Evolutionary conservation across 2,888 invertebrate species (phyloP).

Genomic region (Prenolepis imparis): DNA sequence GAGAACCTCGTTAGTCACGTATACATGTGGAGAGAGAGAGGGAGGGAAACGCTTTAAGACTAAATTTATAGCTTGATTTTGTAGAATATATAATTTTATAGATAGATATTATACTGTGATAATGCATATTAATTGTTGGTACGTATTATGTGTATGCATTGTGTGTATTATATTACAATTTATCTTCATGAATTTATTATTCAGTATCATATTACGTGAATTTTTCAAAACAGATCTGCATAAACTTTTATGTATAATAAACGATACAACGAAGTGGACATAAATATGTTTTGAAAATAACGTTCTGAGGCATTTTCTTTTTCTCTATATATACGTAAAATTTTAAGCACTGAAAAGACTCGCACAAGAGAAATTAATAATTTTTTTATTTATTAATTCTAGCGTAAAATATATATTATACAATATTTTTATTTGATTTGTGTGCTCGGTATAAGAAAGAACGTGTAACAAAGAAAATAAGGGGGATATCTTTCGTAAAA

Average conservation of each 20-base stretch:
- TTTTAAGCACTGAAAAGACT: conserved; percentile 5
- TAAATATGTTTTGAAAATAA: conserved; percentile 20
- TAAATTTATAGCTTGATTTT: conserved; percentile 42
- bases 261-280: not conserved
- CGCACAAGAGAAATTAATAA: not conserved
- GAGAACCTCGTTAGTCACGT: conserved; percentile 33
- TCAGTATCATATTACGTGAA: conserved; percentile 4
- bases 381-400: not conserved
- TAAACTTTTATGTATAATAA: conserved; percentile 3
- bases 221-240: conserved; percentile 25
- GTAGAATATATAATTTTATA: not conserved
- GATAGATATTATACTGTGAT: conserved; percentile 11
- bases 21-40: not conserved
- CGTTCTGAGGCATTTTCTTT: not conserved
- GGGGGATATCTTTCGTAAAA: not conserved
- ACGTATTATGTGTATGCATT: not conserved
- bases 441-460: not conserved
- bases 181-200: not conserved
- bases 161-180: not conserved
- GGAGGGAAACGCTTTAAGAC: not conserved
- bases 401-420: not conserved
- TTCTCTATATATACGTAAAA: too few species aligned
- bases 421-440: not conserved
- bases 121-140: conserved; percentile 18
- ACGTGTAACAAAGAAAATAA: not conserved